Percentiles rank a stretch among this genome's conserved stretches.
Conservation (phyloP, 2,888 invertebrate species). For the Phaonia tiefii region DNA sequence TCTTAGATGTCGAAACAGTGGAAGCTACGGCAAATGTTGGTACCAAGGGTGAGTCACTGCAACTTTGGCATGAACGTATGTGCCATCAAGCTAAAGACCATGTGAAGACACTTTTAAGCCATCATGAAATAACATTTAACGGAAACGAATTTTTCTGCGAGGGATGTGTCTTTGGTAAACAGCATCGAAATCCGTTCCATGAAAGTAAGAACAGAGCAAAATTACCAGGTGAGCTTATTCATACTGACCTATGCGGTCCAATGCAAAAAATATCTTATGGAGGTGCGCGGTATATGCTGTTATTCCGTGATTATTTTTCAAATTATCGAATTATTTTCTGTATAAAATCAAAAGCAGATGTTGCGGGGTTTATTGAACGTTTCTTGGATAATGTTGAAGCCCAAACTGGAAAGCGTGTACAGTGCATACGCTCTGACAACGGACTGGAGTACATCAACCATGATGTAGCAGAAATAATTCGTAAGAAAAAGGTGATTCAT, state of each 20-base stretch:
- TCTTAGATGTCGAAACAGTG: too few relatives aligned
- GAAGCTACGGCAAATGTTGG: too few relatives aligned
- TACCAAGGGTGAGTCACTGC: too few relatives aligned
- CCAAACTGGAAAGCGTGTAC: too few relatives aligned
- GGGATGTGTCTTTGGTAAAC: conserved; percentile 68
- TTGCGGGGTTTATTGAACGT: too few relatives aligned
- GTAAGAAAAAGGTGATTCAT: too few relatives aligned
- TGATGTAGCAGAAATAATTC: too few relatives aligned
- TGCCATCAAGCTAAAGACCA: conserved; percentile 68
- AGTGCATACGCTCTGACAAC: too few relatives aligned
- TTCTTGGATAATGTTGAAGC: too few relatives aligned
- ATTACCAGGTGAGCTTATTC: conserved; percentile 2
- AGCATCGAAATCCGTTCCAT: conserved; percentile 61
- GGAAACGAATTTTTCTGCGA: conserved; percentile 64
- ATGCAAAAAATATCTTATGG: not conserved
- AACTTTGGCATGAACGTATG: conserved; percentile 55
- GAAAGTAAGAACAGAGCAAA: conserved; percentile 57
- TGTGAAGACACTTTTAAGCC: conserved; percentile 62
- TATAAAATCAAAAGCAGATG: conserved; percentile 47
- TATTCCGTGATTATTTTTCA: conserved; percentile 25
- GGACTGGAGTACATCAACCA: too few relatives aligned
- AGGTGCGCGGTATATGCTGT: not conserved
- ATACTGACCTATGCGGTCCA: conserved; percentile 67
- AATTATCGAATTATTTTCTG: conserved; percentile 46
- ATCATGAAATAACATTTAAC: conserved; percentile 56